Evolutionary conservation across 1,140 invertebrate genomes (phyloP).

Genomic region (Aculops lycopersici): DNA sequence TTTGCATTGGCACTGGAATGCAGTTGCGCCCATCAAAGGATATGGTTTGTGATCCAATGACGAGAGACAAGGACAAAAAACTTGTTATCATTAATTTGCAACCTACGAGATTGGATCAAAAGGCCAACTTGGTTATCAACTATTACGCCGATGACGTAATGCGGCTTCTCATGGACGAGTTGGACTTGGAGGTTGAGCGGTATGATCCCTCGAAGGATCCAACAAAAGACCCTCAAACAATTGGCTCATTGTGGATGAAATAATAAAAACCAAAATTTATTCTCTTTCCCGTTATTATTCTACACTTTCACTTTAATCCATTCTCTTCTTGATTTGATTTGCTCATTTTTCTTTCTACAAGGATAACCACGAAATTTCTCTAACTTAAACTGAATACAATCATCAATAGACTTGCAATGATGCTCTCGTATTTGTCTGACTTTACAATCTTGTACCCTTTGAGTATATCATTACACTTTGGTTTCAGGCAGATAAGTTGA

Average conservation of each 20-base stretch:
- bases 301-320: too few relatives aligned
- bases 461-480: background rate
- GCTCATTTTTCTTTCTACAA: too few relatives aligned
- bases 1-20: slow-evolving; percentile 74
- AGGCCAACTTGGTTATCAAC: slow-evolving; percentile 58
- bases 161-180: slow-evolving; percentile 31
- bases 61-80: slow-evolving; percentile 28
- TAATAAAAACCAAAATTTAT: background rate
- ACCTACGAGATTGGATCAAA: slow-evolving; percentile 79
- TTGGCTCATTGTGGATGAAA: background rate
- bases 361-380: too few relatives aligned
- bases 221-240: slow-evolving; percentile 8
- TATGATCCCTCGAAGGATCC: slow-evolving; percentile 33
- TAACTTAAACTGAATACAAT: background rate
- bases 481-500: background rate
- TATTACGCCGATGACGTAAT: slow-evolving; percentile 61
- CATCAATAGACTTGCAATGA: background rate
- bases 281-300: too few relatives aligned
- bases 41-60: slow-evolving; percentile 44
- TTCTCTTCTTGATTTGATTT: too few relatives aligned
- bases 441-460: background rate
- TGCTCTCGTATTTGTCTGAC: background rate
- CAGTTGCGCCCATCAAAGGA: slow-evolving; percentile 91
- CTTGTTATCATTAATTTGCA: slow-evolving; percentile 85
- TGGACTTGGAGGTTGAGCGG: slow-evolving; percentile 31